Evolutionary conservation across 2,113 vertebrate species (phyloP).

Genomic region (Chelonoidis abingdonii): DNA sequence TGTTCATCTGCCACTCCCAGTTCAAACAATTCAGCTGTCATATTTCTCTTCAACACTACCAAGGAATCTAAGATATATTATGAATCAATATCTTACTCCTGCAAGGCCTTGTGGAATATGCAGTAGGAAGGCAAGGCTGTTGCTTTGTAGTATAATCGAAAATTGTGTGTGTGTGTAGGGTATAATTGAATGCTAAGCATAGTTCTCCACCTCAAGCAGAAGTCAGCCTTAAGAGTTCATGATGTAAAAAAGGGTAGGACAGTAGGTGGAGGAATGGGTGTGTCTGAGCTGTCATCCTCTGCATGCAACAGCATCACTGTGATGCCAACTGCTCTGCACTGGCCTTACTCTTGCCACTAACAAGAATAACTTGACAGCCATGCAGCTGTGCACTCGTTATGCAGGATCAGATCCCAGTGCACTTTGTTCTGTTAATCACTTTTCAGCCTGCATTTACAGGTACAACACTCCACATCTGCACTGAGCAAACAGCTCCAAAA

Average conservation of each 20-base stretch:
- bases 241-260: background rate
- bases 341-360: background rate
- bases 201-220: background rate
- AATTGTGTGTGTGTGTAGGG: background rate
- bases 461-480: background rate
- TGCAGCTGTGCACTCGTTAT: background rate
- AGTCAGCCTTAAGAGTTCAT: background rate
- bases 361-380: background rate
- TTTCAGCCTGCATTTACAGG: background rate
- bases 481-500: no score
- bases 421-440: background rate
- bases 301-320: background rate
- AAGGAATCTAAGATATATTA: background rate
- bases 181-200: background rate
- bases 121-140: background rate
- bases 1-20: fast-evolving
- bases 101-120: fast-evolving
- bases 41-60: background rate
- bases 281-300: background rate
- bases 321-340: background rate
- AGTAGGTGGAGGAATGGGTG: background rate
- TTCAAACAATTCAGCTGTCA: fast-evolving
- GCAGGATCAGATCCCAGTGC: background rate
- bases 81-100: background rate
- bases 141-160: no score